phyloP scores from a whole-genome alignment of 1,140 invertebrate species.

The Caenorhabditis remanei region DNA sequence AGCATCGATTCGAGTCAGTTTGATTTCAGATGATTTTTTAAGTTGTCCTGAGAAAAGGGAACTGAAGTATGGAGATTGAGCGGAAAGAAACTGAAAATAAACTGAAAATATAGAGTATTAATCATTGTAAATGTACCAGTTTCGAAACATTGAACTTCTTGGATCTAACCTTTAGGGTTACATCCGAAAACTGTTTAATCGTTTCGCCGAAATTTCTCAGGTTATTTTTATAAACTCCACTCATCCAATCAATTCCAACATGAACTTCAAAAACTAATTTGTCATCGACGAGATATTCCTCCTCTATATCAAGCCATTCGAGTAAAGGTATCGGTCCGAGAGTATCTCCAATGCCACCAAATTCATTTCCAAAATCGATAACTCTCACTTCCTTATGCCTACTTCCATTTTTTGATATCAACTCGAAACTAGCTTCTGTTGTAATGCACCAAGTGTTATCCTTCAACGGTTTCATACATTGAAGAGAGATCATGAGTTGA shows the following conservation, averaged over 20 bases:
- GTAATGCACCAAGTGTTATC: too few species aligned
- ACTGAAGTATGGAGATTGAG: background rate
- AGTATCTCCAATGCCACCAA: too few species aligned
- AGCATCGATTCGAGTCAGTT: background rate
- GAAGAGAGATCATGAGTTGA: too few species aligned
- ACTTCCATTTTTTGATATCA: too few species aligned
- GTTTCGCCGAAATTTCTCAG: background rate
- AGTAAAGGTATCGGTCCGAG: background rate
- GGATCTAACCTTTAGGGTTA: background rate
- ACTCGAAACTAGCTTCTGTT: too few species aligned
- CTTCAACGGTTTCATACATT: too few species aligned
- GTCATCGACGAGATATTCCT: background rate
- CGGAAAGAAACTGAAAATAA: conserved; percentile 8
- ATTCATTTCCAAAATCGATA: too few species aligned
- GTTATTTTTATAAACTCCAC: background rate
- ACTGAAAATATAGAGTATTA: background rate
- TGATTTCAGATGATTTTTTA: background rate
- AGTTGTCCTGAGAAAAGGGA: background rate
- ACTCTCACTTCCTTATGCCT: too few species aligned
- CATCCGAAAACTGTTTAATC: background rate
- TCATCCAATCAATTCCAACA: background rate
- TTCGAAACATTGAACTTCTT: background rate
- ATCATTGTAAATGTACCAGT: background rate
- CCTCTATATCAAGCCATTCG: background rate
- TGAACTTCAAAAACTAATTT: background rate